Evolutionary conservation across 1,140 invertebrate genomes (phyloP), one percentile per base, ranked within the genome.

Genomic region (Scaptomyza hsui): DNA sequence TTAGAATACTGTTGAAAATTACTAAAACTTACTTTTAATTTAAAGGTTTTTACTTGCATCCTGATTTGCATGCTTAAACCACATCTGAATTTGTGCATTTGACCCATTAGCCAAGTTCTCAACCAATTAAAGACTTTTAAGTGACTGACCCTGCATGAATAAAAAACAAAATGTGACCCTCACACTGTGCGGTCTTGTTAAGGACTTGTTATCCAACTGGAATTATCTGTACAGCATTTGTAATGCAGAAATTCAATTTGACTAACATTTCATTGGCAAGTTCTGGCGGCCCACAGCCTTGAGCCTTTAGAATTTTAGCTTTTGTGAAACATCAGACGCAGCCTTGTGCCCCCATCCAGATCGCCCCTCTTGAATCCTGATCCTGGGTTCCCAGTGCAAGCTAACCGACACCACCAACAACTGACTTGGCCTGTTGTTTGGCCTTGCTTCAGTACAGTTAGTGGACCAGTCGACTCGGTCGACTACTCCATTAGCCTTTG

Each of bases 401-500:
- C 71, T 56, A 44, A 77, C 45, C 70, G 72, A 68, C 52, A 75
- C 62, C 72, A 61, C 12, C 2, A 12, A 37, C 32, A 6, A 24
- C 74, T 37, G 24, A n/a, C 37, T 19, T 55, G 45, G 47, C 13
- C 32, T 49, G 55, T 21, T n/a, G n/a, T n/a, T n/a, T 60, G 56
- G 72, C 49, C 51, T 76, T 53, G 81, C 75, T 72, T 80, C 61
- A 60, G 39, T 64, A 42, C 77, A 56, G 77, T 76, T 79, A 72
- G 83, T 67, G 57, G 70, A 68, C 71, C 76, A 76, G 80, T 85
- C 65, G 81, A 77, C 81, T 86, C 71, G 78, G 82, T 86, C 82
- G 78, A 86, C 82, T 86, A 82, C 83, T 89, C 83, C 85, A 89
- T 89, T 89, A 89, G 83, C 85, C 83, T 89, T 88, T 89, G 72